Evolutionary conservation across 92 coral and sea anemone genomes (phyloP).

Genomic region (Metridium senile): DNA sequence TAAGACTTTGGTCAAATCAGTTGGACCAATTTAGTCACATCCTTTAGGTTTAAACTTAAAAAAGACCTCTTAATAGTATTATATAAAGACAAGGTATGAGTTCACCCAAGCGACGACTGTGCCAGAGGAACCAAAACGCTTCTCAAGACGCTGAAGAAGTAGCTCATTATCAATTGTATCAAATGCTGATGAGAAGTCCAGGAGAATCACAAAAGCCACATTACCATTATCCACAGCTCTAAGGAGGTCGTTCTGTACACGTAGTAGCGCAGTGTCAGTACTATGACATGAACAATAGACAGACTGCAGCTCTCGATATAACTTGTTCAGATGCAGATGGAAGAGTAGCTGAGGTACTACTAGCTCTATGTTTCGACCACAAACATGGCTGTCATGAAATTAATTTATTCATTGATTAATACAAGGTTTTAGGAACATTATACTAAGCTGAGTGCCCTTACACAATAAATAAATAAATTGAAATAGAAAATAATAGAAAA

Average conservation of each 20-base stretch:
- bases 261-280: slow-evolving; percentile 9
- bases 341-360: background rate
- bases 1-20: background rate
- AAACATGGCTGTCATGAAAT: too few relatives aligned
- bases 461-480: too few relatives aligned
- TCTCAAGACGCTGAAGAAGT: slow-evolving; percentile 9
- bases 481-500: too few relatives aligned
- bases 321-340: background rate
- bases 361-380: too few relatives aligned
- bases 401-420: too few relatives aligned
- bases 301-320: background rate
- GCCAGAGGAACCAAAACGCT: slow-evolving; percentile 4
- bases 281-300: background rate
- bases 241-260: slow-evolving; percentile 17
- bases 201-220: background rate
- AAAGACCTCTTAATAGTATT: too few relatives aligned
- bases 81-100: background rate
- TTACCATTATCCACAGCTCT: slow-evolving; percentile 16
- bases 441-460: too few relatives aligned
- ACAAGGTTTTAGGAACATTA: too few relatives aligned
- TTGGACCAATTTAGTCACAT: background rate
- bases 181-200: slow-evolving; percentile 12
- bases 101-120: background rate
- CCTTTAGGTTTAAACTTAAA: too few relatives aligned
- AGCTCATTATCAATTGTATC: slow-evolving; percentile 11